Percentiles rank a stretch among this genome's conserved stretches.
phyloP scores from a whole-genome alignment of 2,888 invertebrate species.

The Cryptus armator region DNA sequence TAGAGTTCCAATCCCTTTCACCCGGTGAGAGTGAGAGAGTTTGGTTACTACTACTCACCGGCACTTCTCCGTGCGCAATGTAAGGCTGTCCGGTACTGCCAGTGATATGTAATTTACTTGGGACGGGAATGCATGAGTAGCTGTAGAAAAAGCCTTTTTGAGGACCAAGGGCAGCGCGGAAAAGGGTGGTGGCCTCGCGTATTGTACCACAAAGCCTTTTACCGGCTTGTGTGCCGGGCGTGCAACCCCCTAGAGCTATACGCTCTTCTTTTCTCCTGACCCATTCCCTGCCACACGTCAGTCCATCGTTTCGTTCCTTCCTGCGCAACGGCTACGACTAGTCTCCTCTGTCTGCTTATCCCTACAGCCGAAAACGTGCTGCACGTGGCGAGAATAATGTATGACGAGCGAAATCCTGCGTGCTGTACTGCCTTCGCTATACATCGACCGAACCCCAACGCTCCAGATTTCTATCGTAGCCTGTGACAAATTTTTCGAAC shows the following conservation, averaged over 20 bases:
- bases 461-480: neutral
- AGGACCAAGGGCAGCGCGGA: conserved; percentile 35
- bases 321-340: neutral
- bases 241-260: conserved; percentile 18
- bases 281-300: conserved; percentile 19
- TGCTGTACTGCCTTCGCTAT: neutral
- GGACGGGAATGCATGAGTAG: conserved; percentile 33
- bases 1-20: neutral
- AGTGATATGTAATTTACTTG: conserved; percentile 80
- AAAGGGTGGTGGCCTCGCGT: conserved; percentile 34
- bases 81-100: conserved; percentile 60
- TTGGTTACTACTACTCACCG: conserved; percentile 20
- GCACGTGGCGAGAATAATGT: conserved; percentile 70
- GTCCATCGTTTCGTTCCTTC: conserved; percentile 29
- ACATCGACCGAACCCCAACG: neutral
- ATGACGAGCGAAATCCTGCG: conserved; percentile 45
- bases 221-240: conserved; percentile 46
- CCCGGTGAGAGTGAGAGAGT: conserved; percentile 23
- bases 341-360: conserved; percentile 5
- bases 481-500: neutral
- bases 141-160: conserved; percentile 68
- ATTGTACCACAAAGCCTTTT: conserved; percentile 72
- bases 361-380: conserved; percentile 31
- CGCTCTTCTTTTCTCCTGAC: conserved; percentile 33
- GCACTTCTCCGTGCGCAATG: conserved; percentile 38